These are phyloP conservation scores for Spongia lamella DNA, from an alignment of 37 sponge, comb jelly and placozoan species.

Conservation along the genomic window DNA sequence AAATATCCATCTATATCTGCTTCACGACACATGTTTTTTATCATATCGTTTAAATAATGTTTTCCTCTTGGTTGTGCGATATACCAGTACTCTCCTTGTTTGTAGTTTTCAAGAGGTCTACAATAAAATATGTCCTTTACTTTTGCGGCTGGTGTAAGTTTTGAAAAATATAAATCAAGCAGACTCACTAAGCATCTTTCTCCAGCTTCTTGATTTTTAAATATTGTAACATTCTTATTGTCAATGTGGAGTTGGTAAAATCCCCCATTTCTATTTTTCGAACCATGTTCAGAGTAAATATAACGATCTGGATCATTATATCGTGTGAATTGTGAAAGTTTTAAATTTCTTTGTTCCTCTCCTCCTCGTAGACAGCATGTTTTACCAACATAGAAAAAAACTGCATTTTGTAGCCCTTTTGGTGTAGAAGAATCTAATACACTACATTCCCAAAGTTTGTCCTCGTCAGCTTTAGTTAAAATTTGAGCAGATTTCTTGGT, in stretches of 20 bases:
- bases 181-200: conserved; percentile 8
- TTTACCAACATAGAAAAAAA: conserved; percentile 5
- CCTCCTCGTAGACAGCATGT: conserved; percentile 9
- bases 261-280: conserved; percentile 23
- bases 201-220: neutral
- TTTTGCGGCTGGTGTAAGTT: neutral
- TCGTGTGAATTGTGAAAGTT: neutral
- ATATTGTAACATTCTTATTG: conserved; percentile 17
- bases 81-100: no score
- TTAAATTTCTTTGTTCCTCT: no score
- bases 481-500: neutral
- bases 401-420: neutral
- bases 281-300: conserved; percentile 22
- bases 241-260: neutral
- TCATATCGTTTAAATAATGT: no score
- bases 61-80: no score
- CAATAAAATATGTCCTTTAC: conserved; percentile 1
- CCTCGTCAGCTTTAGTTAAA: neutral
- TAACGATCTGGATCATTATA: conserved; percentile 6
- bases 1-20: conserved; percentile 2
- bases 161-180: conserved; percentile 6
- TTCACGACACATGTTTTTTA: conserved; percentile 9
- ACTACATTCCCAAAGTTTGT: conserved; percentile 7
- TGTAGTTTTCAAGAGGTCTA: neutral
- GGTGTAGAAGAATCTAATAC: neutral